Evolutionary conservation across 2,797 vertebrate genomes (phyloP), one percentile per base, ranked within the genome.

Genomic region (Sebastolobus altivelis): DNA sequence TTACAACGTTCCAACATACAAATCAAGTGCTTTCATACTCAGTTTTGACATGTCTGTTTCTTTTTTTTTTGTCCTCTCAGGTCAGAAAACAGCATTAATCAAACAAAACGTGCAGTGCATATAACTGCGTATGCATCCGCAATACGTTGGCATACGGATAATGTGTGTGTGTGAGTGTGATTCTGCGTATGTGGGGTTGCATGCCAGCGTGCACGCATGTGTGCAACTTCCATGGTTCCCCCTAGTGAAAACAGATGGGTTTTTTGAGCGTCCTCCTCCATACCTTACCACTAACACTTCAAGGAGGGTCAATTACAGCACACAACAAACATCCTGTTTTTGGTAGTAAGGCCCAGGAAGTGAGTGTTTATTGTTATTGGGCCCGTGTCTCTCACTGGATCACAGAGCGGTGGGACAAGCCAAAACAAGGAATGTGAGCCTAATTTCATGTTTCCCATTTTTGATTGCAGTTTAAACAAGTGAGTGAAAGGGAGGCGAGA

Each of bases 351-450:
- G 83, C 88, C 85, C 88, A 93, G 90, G 90, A 95, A 93, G 93
- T 93, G 88, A 90, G 88, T 93, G 93, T 95, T 96, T 96, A 95
- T 95, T 95, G 93, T 95, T 94, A 93, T 91, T 94, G 93, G 93
- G 93, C 86, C 79, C 38, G 83, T 25, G 27, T 89, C 83, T 92
- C 85, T 88, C 68, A 73, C 75, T 87, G 87, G 86, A 93, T 92
- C 89, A 85, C 85, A 68, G 68, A 72, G 86, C 81, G 77, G 84
- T 79, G 85, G 84, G 80, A 75, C 73, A 27, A 87, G 80, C 85
- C 85, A 84, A 92, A 91, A 92, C 25, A 38, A 93, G 87, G 93
- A 95, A 95, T 94, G 92, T 86, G 83, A 91, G 86, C 82, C 83
- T 93, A 92, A 96, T 95, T 95, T 94, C 88, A 92, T 79, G 88